A percentile compares a stretch with the other conserved stretches of the same genome.
phyloP scores from a whole-genome alignment of 1,140 invertebrate species.

The Probaryconus sp. region DNA sequence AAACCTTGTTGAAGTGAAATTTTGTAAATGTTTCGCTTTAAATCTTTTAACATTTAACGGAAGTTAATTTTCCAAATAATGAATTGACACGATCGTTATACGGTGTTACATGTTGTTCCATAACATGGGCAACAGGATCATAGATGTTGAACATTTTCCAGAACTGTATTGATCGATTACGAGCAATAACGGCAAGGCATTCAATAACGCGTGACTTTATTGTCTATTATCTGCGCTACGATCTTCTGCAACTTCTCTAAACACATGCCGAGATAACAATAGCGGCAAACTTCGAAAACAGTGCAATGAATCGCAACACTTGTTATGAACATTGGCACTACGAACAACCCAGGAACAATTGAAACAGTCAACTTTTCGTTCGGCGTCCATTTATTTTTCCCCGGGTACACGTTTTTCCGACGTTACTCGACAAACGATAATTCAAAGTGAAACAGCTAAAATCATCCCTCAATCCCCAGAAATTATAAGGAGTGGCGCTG shows the following conservation, averaged over 20 bases:
- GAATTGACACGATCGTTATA: too few relatives aligned
- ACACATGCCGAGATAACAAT: constrained; percentile 18
- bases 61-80: too few relatives aligned
- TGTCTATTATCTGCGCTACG: constrained; percentile 24
- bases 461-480: too few relatives aligned
- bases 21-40: too few relatives aligned
- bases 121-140: too few relatives aligned
- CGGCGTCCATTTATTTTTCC: constrained; percentile 15
- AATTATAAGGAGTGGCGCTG: constrained; percentile 30
- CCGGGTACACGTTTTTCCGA: not conserved
- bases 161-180: constrained; percentile 24
- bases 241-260: constrained; percentile 15
- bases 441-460: constrained; percentile 11
- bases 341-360: constrained; percentile 43
- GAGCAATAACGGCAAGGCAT: constrained; percentile 8
- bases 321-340: not conserved
- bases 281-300: constrained; percentile 25
- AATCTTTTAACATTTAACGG: too few relatives aligned
- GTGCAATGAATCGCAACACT: constrained; percentile 15
- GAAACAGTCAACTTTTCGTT: constrained; percentile 43
- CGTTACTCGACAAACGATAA: constrained; percentile 15
- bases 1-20: too few relatives aligned
- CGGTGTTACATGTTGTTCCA: too few relatives aligned
- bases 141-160: constrained; percentile 2
- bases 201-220: constrained; percentile 31